A percentile compares a stretch with the other conserved stretches of the same genome.
Conservation (phyloP, 2,113 vertebrate species). For the Xiphophorus hellerii region DNA sequence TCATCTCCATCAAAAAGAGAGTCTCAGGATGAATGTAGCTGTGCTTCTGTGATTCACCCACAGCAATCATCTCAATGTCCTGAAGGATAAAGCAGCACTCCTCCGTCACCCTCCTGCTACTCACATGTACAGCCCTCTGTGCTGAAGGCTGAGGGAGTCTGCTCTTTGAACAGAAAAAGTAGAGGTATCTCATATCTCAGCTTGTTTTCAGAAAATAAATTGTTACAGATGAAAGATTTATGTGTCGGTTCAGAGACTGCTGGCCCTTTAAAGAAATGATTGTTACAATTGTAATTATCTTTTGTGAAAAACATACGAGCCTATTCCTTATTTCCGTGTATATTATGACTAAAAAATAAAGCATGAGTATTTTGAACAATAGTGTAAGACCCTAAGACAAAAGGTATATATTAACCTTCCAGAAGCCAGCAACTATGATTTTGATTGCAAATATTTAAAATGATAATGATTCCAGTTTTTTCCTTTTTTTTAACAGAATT, state of each 20-base stretch:
- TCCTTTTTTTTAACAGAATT: too few relatives aligned
- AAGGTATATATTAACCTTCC: too few relatives aligned
- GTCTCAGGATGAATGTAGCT: conserved; percentile 50
- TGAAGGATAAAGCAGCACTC: conserved; percentile 42
- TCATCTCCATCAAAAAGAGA: conserved; percentile 63
- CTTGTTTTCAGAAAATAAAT: background rate
- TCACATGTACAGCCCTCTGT: conserved; percentile 32
- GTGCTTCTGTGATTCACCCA: conserved; percentile 47
- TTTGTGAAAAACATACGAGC: too few relatives aligned
- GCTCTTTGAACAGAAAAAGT: conserved; percentile 3
- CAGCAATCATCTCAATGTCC: conserved; percentile 59
- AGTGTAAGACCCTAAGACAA: too few relatives aligned
- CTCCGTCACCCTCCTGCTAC: conserved; percentile 20
- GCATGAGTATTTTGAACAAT: too few relatives aligned
- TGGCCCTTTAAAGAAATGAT: background rate
- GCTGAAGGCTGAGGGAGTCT: conserved; percentile 18
- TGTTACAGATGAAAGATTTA: background rate
- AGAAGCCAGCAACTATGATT: too few relatives aligned
- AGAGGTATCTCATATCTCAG: background rate
- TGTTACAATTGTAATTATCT: background rate
- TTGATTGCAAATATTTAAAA: too few relatives aligned
- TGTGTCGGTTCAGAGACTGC: background rate
- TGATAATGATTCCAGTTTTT: too few relatives aligned
- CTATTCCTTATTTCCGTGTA: too few relatives aligned
- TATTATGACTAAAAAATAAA: too few relatives aligned